These are phyloP conservation scores for Hemistola chrysoprasaria DNA, from an alignment of 2,888 invertebrate genomes.

Conservation along the genomic window DNA sequence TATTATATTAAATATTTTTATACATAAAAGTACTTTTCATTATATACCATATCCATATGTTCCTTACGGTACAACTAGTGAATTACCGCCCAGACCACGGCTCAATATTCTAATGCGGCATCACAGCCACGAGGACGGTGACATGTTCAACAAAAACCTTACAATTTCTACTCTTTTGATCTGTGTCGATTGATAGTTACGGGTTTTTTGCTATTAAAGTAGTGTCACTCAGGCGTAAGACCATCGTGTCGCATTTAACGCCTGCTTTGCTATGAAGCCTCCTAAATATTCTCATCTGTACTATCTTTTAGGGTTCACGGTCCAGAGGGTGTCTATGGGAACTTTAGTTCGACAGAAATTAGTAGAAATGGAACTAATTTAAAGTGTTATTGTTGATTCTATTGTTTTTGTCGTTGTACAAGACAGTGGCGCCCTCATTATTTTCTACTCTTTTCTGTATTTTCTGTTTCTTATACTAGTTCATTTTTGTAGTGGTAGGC, in stretches of 20 bases:
- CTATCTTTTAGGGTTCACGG: no score
- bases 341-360: no score
- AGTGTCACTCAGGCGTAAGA: background rate
- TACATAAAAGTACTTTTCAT: conserved; percentile 10
- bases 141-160: conserved; percentile 34
- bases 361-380: no score
- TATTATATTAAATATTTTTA: no score
- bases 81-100: conserved; percentile 34
- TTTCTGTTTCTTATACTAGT: no score
- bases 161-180: conserved; percentile 28
- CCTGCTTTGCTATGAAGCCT: background rate
- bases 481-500: no score
- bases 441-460: no score
- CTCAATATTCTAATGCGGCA: conserved; percentile 61
- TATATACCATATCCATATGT: conserved; percentile 40
- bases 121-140: conserved; percentile 45
- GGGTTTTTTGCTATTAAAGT: background rate
- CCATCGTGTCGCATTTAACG: background rate
- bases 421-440: no score
- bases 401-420: no score
- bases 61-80: conserved; percentile 12
- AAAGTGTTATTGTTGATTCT: no score
- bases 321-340: no score
- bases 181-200: conserved; percentile 24
- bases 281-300: no score